Conservation (phyloP, 2,888 invertebrate species). For the Agrochola macilenta region DNA sequence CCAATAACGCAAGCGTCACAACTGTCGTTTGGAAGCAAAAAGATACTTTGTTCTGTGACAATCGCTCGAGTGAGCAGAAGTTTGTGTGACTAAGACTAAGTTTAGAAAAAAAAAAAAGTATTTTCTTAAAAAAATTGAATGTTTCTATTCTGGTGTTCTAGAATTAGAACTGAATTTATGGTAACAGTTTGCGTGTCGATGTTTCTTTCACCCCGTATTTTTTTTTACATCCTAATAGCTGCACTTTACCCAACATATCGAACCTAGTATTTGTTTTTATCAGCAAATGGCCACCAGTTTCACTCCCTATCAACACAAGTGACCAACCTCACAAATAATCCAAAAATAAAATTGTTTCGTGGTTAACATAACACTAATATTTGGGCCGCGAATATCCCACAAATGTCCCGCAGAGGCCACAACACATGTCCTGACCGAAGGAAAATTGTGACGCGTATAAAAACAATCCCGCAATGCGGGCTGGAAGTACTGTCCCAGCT, state of each 20-base stretch:
- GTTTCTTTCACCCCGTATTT: not conserved
- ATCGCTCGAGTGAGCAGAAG: not conserved
- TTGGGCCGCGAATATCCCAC: constrained; percentile 22
- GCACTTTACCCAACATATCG: too few relatives aligned
- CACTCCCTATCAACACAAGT: not conserved
- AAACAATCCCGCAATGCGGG: constrained; percentile 63
- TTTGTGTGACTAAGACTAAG: not conserved
- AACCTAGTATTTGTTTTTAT: too few relatives aligned
- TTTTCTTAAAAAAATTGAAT: not conserved
- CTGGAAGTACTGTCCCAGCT: constrained; percentile 15
- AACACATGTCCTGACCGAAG: constrained; percentile 38
- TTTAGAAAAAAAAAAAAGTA: too few relatives aligned
- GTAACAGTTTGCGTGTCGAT: not conserved
- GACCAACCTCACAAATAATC: constrained; percentile 11
- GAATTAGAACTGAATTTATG: not conserved
- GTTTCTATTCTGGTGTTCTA: not conserved
- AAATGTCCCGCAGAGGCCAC: constrained; percentile 28
- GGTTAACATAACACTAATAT: constrained; percentile 30
- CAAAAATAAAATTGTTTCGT: constrained; percentile 20
- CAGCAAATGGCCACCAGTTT: not conserved
- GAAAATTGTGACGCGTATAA: constrained; percentile 48
- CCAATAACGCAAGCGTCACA: constrained; percentile 10
- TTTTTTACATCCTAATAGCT: not conserved
- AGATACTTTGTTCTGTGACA: constrained; percentile 6
- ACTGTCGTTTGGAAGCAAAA: constrained; percentile 29